These are phyloP conservation scores for Nycticorax nycticorax DNA, from an alignment of 2,113 vertebrate genomes.

Conservation along the genomic window DNA sequence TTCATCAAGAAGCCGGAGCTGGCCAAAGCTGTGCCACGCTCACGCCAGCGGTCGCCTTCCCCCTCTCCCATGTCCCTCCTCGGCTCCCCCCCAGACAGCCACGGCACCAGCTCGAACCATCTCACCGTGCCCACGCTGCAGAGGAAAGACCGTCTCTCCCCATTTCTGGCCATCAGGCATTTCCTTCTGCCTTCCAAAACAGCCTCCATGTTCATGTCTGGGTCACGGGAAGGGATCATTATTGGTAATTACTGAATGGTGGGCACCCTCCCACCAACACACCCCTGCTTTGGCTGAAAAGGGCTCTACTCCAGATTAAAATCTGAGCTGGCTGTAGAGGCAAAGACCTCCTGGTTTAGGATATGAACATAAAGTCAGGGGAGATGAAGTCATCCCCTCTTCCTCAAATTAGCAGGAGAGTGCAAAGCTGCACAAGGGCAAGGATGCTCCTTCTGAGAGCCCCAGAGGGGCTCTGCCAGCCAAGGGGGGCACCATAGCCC, in stretches of 20 bases:
- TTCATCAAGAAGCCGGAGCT: constrained; percentile 77
- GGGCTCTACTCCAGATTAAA: background rate
- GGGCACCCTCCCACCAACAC: accelerated
- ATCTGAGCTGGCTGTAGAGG: background rate
- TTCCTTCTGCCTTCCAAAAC: constrained; percentile 75
- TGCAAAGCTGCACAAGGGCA: background rate
- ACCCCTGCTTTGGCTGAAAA: background rate
- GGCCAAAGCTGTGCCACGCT: constrained; percentile 61
- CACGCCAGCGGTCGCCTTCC: background rate
- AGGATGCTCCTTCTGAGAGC: background rate
- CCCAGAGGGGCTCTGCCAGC: background rate
- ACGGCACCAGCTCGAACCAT: constrained; percentile 47
- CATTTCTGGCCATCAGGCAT: constrained; percentile 70
- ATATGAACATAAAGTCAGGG: background rate
- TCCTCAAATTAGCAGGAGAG: background rate
- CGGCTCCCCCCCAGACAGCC: constrained; percentile 1
- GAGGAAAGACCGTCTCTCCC: constrained; percentile 52
- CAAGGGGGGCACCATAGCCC: background rate
- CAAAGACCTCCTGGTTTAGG: background rate
- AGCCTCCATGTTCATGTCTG: constrained; percentile 82
- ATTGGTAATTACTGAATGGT: constrained; percentile 71
- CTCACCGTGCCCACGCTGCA: constrained; percentile 58
- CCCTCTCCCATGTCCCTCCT: background rate
- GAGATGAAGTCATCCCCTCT: background rate
- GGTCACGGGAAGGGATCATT: constrained; percentile 71